Evolutionary conservation across 2,113 vertebrate genomes (phyloP), one percentile per base, ranked within the genome.

Genomic region (Ptilorrhoa leucosticta): DNA sequence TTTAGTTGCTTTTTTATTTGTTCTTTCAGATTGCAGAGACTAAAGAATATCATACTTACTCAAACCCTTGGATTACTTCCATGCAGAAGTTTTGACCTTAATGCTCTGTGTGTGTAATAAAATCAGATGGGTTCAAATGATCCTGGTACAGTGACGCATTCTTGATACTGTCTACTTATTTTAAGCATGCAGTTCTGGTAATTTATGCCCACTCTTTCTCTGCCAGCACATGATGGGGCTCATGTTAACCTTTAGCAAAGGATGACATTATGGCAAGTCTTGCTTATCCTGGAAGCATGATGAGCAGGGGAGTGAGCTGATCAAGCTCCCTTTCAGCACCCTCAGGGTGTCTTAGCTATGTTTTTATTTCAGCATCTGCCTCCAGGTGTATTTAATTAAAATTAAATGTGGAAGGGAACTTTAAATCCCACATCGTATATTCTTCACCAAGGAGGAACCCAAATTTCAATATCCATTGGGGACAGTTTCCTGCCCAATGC

Each of bases 1-100:
- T 93, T 93, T 95, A 92, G 93, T 81, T 95, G 71, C 42, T 81
- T 97, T 95, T 95, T 83, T 90, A 89, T 86, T 90, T 89, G 69
- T 79, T 88, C 51, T 94, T 95, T 92, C 88, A 95, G 76, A 93
- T 54, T 93, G 91, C 40, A 85, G 70, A 90, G 70, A 75, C 68
- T 78, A 86, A 93, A 93, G 83, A 90, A 94, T 95, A 91, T 71
- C 83, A 96, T 92, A 94, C 79, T 90, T 92, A 73, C 40, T 44
- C 85, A 81, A 86, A 86, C 69, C 70, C 76, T 61, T 78, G 90
- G 76, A 95, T 95, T 97, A 95, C 78, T 92, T 92, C 76, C 64
- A 45, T 39, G 72, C 47, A 71, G 66, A 83, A 97, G 82, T 86
- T 93, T 87, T 96, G 85, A 92, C 64, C 72, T 83, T 92, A 96